Evolutionary conservation across 2,113 vertebrate species (phyloP), one percentile per base, ranked within the genome.

Genomic region (Oryzias woworae): DNA sequence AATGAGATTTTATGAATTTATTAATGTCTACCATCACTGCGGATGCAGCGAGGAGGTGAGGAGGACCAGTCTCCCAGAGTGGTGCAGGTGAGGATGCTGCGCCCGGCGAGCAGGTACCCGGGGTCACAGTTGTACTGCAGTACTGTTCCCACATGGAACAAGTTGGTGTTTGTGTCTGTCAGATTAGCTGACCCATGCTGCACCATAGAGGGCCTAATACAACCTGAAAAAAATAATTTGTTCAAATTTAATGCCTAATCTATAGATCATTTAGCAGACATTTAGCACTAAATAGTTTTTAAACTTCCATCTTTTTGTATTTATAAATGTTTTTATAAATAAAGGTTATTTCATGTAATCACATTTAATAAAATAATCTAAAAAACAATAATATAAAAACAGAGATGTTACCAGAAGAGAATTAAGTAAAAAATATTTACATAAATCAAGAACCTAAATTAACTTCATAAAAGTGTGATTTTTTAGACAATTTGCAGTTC

Each of bases 41-140:
- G 90, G 62, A 90, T 59, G 69, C 92, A 93, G 59, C 55, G 85
- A 48, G 92, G 90, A 14, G 90, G 85, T 58, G 81, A 76, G 12
- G 90, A 75, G 56, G 90, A 88, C 92, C 92, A 93, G 53, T 47
- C 78, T 61, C 90, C 91, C 5, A 79, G 73, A 13, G 78, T 8
- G 3, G 78, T 78, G 83, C 91, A 92, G 31, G 75, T 88, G 41
- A 84, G 73, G 49, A 80, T 77, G 61, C 50, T 84, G n/a, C 83
- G 71, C 49, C 90, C 91, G 0, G 87, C 89, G 14, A 90, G 68
- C 41, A 84, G 12, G 81, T 89, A 92, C 62, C 90, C 88, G 1
- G 82, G 64, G 58, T 92, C 87, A 66, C 92, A 93, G 81, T 62
- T 69, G 71, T 91, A 92, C 82, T 90, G 80, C 15, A 93, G 83